Percentiles rank a stretch among this genome's conserved stretches.
Conservation (phyloP, 35 echinoderm and acorn worm species). For the Anneissia japonica region DNA sequence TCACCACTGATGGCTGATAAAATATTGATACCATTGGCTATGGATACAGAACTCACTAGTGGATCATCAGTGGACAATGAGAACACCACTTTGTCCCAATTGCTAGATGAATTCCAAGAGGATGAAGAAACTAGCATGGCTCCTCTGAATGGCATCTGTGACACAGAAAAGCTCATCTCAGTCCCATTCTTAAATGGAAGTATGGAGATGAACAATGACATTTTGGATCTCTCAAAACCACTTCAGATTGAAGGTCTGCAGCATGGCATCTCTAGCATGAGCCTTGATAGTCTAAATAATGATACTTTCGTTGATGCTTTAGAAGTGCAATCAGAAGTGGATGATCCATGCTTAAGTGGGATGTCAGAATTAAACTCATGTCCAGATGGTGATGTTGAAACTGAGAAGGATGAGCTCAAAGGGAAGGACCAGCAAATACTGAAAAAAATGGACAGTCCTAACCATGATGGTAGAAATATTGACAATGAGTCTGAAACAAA, state of each 20-base stretch:
- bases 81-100: background rate
- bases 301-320: background rate
- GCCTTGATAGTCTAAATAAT: constrained; percentile 18
- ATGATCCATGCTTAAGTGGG: background rate
- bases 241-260: background rate
- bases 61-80: background rate
- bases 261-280: constrained; percentile 17
- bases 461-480: no score
- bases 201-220: constrained; percentile 17
- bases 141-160: background rate
- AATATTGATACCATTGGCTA: background rate
- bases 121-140: background rate
- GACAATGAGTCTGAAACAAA: no score
- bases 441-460: no score
- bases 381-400: background rate
- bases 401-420: background rate
- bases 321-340: background rate
- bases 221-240: constrained; percentile 7
- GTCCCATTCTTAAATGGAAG: background rate
- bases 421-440: background rate
- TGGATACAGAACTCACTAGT: background rate
- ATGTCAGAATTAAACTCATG: background rate
- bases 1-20: background rate
- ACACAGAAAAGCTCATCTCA: background rate
- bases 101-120: background rate